Evolutionary conservation across 2,797 vertebrate species (phyloP).

Genomic region (Avahi laniger): DNA sequence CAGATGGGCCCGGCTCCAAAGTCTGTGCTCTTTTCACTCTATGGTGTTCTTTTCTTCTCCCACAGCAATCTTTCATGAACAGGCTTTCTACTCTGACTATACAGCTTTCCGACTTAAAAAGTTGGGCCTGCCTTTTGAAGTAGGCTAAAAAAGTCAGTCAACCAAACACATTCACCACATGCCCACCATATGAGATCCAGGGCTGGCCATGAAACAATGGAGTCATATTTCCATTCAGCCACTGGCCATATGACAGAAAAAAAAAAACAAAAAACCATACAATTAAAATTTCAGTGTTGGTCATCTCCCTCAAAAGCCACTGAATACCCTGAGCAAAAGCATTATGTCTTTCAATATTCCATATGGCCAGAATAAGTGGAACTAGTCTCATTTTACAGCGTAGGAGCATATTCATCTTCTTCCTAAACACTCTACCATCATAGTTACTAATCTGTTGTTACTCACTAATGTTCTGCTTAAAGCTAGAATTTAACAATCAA

Average conservation of each 20-base stretch:
- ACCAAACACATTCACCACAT: neutral
- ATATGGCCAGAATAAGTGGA: slow-evolving; percentile 1
- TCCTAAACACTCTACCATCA: slow-evolving; percentile 15
- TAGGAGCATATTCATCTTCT: neutral
- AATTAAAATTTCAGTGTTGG: slow-evolving; percentile 78
- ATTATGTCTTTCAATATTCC: slow-evolving; percentile 10
- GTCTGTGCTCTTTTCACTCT: neutral
- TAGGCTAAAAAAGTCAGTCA: slow-evolving; percentile 41
- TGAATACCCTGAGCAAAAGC: slow-evolving; percentile 62
- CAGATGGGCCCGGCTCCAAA: neutral
- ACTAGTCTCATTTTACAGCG: slow-evolving; percentile 42
- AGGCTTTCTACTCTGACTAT: slow-evolving; percentile 31
- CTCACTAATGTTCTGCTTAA: neutral
- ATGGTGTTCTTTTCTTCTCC: neutral
- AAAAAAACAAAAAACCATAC: neutral
- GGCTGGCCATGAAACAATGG: slow-evolving; percentile 66
- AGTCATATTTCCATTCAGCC: slow-evolving; percentile 82
- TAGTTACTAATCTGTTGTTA: slow-evolving; percentile 10
- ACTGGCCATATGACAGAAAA: slow-evolving; percentile 76
- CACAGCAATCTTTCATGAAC: slow-evolving; percentile 5
- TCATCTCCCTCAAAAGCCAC: slow-evolving; percentile 73
- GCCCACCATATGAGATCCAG: slow-evolving; percentile 35
- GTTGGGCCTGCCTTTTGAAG: slow-evolving; percentile 44
- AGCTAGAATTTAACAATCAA: slow-evolving; percentile 43
- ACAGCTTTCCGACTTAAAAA: slow-evolving; percentile 56